phyloP scores from a whole-genome alignment of 2,888 invertebrate genomes.

The Halocaridina rubra region DNA sequence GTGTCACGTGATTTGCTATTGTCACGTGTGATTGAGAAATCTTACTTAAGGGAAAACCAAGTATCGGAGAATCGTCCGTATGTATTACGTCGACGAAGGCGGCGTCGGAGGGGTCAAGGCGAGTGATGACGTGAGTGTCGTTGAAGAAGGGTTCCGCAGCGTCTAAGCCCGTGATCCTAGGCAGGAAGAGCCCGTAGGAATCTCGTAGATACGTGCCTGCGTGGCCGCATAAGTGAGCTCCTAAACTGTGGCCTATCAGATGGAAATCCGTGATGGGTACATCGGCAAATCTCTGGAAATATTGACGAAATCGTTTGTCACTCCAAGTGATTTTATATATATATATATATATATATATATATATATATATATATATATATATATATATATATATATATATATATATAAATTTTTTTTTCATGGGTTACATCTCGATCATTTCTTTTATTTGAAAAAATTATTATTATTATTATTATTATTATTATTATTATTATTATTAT shows the following conservation, averaged over 20 bases:
- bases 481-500: too few relatives aligned
- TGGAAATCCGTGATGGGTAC: slow-evolving; percentile 77
- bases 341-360: slow-evolving; percentile 15
- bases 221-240: slow-evolving; percentile 87
- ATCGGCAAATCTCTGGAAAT: slow-evolving; percentile 68
- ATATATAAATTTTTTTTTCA: not conserved
- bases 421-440: too few relatives aligned
- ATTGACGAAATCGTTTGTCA: too few relatives aligned
- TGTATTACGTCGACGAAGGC: slow-evolving; percentile 67
- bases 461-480: too few relatives aligned
- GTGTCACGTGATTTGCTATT: too few relatives aligned
- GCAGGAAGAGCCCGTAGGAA: slow-evolving; percentile 35
- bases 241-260: slow-evolving; percentile 83
- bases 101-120: slow-evolving; percentile 67
- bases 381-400: not conserved
- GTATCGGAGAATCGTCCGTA: slow-evolving; percentile 65
- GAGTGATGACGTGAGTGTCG: slow-evolving; percentile 65
- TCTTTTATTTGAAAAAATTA: too few relatives aligned
- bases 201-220: slow-evolving; percentile 79
- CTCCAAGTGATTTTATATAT: not conserved
- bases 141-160: slow-evolving; percentile 68
- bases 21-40: too few relatives aligned
- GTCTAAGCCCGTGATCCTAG: slow-evolving; percentile 66
- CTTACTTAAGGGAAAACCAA: slow-evolving; percentile 61
- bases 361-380: slow-evolving; percentile 2